Evolutionary conservation across 2,797 vertebrate species (phyloP).

Genomic region (Phylloscopus collybita): DNA sequence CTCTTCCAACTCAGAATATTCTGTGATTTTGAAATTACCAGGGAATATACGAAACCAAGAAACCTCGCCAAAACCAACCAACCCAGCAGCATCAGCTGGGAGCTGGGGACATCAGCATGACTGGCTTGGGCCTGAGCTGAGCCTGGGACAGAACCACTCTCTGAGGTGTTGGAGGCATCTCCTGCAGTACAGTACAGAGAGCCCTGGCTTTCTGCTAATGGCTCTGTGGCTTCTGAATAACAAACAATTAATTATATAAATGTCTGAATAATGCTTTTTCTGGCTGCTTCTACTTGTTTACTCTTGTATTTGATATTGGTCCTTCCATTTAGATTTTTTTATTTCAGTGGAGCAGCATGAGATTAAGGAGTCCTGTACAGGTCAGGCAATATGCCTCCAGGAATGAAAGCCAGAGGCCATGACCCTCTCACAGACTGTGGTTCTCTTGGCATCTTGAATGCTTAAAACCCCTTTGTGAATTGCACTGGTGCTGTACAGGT

Average conservation of each 20-base stretch:
- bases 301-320: neutral
- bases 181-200: fast-evolving
- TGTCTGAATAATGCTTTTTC: neutral
- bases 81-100: neutral
- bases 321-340: neutral
- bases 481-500: neutral
- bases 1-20: neutral
- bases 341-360: neutral
- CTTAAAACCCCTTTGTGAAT: neutral
- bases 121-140: neutral
- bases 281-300: neutral
- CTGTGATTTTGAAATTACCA: neutral
- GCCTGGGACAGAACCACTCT: neutral
- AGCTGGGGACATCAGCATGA: neutral
- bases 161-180: neutral
- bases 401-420: neutral
- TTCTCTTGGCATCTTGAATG: neutral
- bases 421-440: neutral
- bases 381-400: fast-evolving
- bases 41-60: neutral
- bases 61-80: neutral
- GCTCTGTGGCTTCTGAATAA: neutral
- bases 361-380: no score
- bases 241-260: neutral
- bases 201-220: neutral